Percentiles rank a stretch among this genome's conserved stretches.
These are phyloP conservation scores for Ceratothoa steindachneri DNA, from an alignment of 2,888 invertebrate species.

Conservation along the genomic window DNA sequence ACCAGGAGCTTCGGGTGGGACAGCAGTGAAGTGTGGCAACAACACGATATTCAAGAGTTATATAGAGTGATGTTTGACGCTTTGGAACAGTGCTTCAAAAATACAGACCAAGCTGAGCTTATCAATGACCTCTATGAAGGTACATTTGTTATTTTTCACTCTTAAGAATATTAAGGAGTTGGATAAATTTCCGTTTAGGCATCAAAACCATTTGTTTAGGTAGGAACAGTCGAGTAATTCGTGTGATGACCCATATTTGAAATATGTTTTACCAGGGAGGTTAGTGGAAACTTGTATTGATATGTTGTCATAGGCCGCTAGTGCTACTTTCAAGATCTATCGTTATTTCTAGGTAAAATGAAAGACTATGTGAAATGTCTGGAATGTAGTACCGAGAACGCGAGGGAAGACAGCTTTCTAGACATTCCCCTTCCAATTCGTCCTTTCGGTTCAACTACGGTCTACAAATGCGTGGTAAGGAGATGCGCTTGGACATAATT, in stretches of 20 bases:
- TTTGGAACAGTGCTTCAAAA: conserved; percentile 74
- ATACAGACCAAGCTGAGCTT: conserved; percentile 73
- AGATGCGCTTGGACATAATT: too few relatives aligned
- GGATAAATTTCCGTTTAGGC: too few relatives aligned
- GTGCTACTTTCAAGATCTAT: too few relatives aligned
- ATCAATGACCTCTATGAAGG: conserved; percentile 72
- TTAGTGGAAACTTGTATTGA: too few relatives aligned
- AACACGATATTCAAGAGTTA: conserved; percentile 85
- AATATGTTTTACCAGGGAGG: too few relatives aligned
- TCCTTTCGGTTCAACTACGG: conserved; percentile 70
- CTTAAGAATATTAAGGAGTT: too few relatives aligned
- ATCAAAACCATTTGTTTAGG: too few relatives aligned
- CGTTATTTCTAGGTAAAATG: conserved; percentile 73
- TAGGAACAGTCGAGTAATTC: too few relatives aligned
- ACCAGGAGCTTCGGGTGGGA: conserved; percentile 89
- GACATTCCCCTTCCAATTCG: conserved; percentile 81
- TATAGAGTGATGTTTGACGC: conserved; percentile 88
- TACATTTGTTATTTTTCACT: too few relatives aligned
- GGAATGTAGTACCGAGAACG: conserved; percentile 76
- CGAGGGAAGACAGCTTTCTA: conserved; percentile 73
- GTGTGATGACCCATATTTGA: too few relatives aligned
- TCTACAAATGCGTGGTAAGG: conserved; percentile 71
- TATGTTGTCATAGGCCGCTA: too few relatives aligned
- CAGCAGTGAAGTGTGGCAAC: conserved; percentile 82
- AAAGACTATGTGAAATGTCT: conserved; percentile 85